Conservation (phyloP, 2,113 vertebrate species). For the Mesocricetus auratus region DNA sequence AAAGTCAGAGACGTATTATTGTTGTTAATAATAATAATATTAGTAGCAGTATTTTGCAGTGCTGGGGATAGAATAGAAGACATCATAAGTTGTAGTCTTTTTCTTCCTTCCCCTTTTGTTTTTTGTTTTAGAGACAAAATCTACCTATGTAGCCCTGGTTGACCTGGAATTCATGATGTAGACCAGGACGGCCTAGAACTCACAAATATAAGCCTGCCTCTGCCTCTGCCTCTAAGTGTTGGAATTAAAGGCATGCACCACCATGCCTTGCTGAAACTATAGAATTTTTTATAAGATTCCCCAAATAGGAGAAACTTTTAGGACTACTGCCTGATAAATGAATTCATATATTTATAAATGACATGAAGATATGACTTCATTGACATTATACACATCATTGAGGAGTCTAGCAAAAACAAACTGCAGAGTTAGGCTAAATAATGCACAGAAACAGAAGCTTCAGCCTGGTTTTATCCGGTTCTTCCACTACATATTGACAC, state of each 20-base stretch:
- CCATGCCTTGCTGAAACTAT: background rate
- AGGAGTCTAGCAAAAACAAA: background rate
- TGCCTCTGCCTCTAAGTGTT: background rate
- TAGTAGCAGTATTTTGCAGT: background rate
- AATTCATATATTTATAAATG: background rate
- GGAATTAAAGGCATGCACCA: background rate
- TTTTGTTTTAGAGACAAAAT: background rate
- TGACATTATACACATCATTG: fast-evolving
- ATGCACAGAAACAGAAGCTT: background rate
- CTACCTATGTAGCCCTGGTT: too few species aligned
- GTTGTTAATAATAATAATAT: background rate
- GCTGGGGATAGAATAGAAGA: background rate
- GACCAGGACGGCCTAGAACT: background rate
- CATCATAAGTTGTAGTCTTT: background rate
- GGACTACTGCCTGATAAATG: background rate
- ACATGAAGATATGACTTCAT: background rate
- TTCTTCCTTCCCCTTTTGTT: background rate
- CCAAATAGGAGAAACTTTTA: background rate
- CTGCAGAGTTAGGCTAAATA: background rate
- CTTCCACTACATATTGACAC: background rate
- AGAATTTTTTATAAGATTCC: background rate
- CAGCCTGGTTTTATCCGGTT: background rate
- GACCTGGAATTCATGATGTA: too few species aligned
- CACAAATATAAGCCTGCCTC: background rate
- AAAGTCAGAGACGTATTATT: background rate